Percentiles rank a stretch among this genome's conserved stretches.
Conservation (phyloP, 2,797 vertebrate genomes). For the Hippopotamyrus pictus region DNA sequence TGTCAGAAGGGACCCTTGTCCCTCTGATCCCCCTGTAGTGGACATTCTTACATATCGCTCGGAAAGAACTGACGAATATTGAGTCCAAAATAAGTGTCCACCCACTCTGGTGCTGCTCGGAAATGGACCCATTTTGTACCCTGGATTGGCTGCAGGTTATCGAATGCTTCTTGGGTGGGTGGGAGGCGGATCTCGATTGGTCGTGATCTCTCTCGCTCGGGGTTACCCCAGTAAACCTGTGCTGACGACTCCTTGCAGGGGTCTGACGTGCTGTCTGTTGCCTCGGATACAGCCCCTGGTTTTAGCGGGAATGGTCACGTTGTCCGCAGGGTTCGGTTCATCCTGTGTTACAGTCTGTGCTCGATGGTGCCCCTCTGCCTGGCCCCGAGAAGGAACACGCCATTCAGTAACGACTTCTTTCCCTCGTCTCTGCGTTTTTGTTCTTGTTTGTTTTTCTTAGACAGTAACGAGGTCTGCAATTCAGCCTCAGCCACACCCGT, state of each 20-base stretch:
- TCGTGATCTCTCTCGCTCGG: background rate
- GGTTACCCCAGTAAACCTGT: background rate
- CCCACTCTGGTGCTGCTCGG: background rate
- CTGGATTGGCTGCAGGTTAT: background rate
- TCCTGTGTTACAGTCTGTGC: background rate
- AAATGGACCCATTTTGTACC: background rate
- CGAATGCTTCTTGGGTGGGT: background rate
- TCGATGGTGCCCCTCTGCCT: background rate
- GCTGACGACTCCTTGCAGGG: background rate
- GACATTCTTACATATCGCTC: background rate
- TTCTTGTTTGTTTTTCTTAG: conserved; percentile 37
- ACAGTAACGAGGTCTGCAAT: conserved; percentile 61
- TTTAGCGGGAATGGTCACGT: background rate
- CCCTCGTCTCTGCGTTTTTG: background rate
- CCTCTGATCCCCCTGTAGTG: background rate
- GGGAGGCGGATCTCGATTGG: background rate
- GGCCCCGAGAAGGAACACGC: background rate
- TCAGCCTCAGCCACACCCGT: conserved; percentile 47
- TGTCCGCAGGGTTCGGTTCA: background rate
- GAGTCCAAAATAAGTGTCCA: background rate
- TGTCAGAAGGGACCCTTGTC: background rate
- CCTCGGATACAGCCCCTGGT: background rate
- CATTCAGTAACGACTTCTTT: conserved; percentile 4
- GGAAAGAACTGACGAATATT: background rate
- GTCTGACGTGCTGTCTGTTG: background rate